Evolutionary conservation across 2,888 invertebrate genomes (phyloP).

Genomic region (Leptinotarsa peninsularis): DNA sequence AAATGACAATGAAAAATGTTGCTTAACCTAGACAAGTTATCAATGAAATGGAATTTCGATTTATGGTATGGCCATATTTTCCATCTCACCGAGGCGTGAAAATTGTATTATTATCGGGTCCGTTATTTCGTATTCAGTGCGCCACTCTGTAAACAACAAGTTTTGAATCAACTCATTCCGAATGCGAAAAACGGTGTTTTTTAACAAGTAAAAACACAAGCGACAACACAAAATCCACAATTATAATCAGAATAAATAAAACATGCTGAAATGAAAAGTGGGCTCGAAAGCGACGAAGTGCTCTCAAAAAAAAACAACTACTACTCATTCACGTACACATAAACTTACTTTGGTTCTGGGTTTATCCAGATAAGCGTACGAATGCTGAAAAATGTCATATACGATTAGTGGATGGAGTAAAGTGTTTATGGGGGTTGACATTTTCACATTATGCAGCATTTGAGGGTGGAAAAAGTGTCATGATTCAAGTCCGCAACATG

Average conservation of each 20-base stretch:
- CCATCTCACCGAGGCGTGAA: too few relatives aligned
- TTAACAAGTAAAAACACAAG: background rate
- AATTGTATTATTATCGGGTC: too few relatives aligned
- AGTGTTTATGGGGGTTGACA: background rate
- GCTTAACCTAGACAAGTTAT: too few relatives aligned
- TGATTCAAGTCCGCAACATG: too few relatives aligned
- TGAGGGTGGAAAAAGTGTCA: background rate
- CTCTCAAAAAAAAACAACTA: slow-evolving; percentile 22
- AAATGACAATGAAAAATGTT: too few relatives aligned
- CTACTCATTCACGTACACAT: slow-evolving; percentile 38
- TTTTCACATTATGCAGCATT: background rate
- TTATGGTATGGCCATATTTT: too few relatives aligned
- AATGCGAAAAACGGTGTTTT: too few relatives aligned
- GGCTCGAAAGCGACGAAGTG: background rate
- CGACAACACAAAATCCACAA: background rate
- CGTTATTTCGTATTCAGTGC: too few relatives aligned
- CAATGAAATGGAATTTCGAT: too few relatives aligned
- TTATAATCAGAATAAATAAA: background rate
- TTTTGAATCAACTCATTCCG: too few relatives aligned
- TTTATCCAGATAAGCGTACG: slow-evolving; percentile 60
- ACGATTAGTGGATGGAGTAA: background rate
- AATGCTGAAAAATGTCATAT: slow-evolving; percentile 53
- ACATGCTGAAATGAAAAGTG: slow-evolving; percentile 11
- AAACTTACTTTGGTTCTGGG: slow-evolving; percentile 60
- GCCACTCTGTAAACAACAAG: too few relatives aligned